Percentiles rank a stretch among this genome's conserved stretches.
phyloP scores from a whole-genome alignment of 1,140 invertebrate species.

The Melipona quadrifasciata region DNA sequence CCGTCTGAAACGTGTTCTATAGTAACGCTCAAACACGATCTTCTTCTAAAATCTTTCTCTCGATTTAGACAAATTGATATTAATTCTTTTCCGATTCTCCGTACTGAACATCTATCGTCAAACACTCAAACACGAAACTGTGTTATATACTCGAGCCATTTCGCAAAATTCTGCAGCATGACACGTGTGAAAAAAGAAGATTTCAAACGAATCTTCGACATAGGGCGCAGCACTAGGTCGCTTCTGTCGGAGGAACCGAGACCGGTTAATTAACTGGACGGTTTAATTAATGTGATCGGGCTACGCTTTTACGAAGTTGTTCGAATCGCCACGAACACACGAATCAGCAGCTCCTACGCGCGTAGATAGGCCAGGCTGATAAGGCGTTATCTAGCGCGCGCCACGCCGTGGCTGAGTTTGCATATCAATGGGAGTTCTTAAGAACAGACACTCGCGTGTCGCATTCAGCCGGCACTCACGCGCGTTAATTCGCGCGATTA shows the following conservation, averaged over 20 bases:
- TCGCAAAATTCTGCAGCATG: background rate
- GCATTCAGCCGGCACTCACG: slow-evolving; percentile 11
- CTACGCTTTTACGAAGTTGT: background rate
- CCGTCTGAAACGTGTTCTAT: background rate
- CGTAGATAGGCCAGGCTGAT: slow-evolving; percentile 41
- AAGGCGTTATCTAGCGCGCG: slow-evolving; percentile 49
- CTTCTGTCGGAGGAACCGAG: background rate
- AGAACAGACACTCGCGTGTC: slow-evolving; percentile 50
- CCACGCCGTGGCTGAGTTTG: slow-evolving; percentile 24
- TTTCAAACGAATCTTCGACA: too few relatives aligned
- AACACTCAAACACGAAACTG: too few relatives aligned
- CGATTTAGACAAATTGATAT: background rate
- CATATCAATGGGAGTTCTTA: slow-evolving; percentile 60
- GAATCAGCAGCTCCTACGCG: background rate
- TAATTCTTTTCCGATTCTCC: too few relatives aligned
- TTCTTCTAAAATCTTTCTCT: background rate
- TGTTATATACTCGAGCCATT: background rate
- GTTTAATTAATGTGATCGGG: slow-evolving; percentile 40
- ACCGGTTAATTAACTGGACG: slow-evolving; percentile 13
- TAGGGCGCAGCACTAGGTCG: background rate
- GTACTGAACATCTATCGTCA: too few relatives aligned
- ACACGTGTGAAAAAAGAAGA: too few relatives aligned
- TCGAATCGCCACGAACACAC: background rate
- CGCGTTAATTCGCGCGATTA: slow-evolving; percentile 40
- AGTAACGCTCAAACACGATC: background rate